A percentile compares a stretch with the other conserved stretches of the same genome.
phyloP scores from a whole-genome alignment of 2,797 vertebrate genomes.

The Muscicapa comitata region DNA sequence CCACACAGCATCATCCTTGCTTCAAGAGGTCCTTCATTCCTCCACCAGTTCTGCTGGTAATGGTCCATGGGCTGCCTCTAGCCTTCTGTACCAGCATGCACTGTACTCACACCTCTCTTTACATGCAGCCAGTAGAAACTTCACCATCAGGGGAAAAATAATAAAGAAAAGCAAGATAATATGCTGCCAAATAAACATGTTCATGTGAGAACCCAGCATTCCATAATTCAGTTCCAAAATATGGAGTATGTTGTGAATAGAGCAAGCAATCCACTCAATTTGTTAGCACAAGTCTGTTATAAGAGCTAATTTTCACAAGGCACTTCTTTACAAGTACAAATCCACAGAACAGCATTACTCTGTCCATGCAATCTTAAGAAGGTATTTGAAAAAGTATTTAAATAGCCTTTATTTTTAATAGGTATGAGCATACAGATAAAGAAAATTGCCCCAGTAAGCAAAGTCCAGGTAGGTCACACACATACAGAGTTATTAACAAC shows the following conservation, averaged over 20 bases:
- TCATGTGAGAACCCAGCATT: background rate
- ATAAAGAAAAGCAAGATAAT: background rate
- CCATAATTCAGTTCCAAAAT: background rate
- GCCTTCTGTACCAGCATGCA: background rate
- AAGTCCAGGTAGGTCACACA: background rate
- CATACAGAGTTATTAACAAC: background rate
- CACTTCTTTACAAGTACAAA: background rate
- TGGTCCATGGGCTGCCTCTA: background rate
- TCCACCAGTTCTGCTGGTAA: rapidly evolving
- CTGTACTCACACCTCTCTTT: background rate
- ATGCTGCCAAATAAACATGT: background rate
- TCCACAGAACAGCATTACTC: background rate
- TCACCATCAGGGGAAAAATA: background rate
- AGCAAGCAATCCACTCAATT: background rate
- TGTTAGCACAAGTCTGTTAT: background rate
- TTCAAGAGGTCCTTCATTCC: background rate
- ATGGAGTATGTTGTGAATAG: background rate
- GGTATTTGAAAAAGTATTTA: background rate
- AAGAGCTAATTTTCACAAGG: background rate
- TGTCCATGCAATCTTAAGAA: background rate
- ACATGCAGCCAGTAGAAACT: rapidly evolving
- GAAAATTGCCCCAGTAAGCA: background rate
- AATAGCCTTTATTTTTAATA: background rate
- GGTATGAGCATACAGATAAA: background rate
- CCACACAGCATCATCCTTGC: rapidly evolving